These are phyloP conservation scores for Halichoerus grypus DNA, from an alignment of 2,113 vertebrate species.

Conservation along the genomic window DNA sequence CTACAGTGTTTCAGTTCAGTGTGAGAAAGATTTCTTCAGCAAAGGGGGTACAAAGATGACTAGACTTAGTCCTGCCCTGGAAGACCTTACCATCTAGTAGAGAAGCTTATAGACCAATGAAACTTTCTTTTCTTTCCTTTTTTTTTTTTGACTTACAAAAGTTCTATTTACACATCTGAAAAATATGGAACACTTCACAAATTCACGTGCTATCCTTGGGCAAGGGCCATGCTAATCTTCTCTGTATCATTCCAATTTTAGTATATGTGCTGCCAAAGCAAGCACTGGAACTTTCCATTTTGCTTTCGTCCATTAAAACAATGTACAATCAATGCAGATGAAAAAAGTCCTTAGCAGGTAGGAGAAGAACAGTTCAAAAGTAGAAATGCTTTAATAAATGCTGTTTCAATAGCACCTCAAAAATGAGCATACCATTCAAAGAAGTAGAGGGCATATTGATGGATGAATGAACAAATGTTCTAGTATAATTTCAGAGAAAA, in stretches of 20 bases:
- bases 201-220: neutral
- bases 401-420: neutral
- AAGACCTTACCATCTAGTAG: neutral
- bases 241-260: neutral
- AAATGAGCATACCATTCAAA: constrained; percentile 60
- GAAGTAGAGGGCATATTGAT: neutral
- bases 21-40: constrained; percentile 33
- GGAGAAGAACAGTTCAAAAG: neutral
- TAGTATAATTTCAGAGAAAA: constrained; percentile 64
- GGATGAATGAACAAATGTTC: constrained; percentile 8
- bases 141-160: neutral
- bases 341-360: constrained; percentile 14
- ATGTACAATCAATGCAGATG: neutral
- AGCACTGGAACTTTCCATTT: neutral
- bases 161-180: neutral
- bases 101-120: constrained; percentile 5
- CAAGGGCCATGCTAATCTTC: neutral
- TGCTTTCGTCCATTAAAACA: constrained; percentile 38
- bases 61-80: neutral
- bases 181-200: neutral
- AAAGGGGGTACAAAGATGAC: neutral
- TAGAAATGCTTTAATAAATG: constrained; percentile 38
- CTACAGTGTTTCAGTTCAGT: constrained; percentile 12
- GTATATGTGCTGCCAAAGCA: neutral
- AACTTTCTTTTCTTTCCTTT: neutral